Base-by-base conservation (phyloP, 2,113 vertebrate species). In the Candoia aspera region DNA sequence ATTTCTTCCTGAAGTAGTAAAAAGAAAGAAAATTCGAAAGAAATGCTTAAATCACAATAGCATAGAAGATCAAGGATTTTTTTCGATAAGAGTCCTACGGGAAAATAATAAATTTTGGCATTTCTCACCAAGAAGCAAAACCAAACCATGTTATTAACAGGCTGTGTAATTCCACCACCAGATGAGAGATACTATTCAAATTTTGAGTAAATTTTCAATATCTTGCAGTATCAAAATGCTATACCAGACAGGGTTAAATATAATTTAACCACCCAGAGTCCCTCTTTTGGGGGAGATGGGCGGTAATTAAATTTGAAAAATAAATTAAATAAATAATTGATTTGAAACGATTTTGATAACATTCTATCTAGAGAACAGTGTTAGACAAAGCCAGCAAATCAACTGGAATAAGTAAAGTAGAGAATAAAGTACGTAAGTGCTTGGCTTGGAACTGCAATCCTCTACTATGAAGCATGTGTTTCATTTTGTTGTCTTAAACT, bases 1-100 rank as follows among this genome's bases (percentile, higher is more conserved):
- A 97, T 91, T 93, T 97, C 95, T 97, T 97, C 97, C 98, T 99
- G 86, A 1, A 46, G 90, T 94, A 84, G 93, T 91, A 89, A 53
- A 84, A 87, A 42, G n/a, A n/a, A 79, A n/a, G 11, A 57, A 13
- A 62, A 84, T 11, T 90, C 19, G 0, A 85, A 87, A 4, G 84
- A 29, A 87, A 33, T 62, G 92, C 4, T 19, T 92, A 73, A 33
- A 62, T 29, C 84, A 60, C 21, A 92, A 2, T 83, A n/a, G 19
- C 57, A 12, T 6, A 15, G 29, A 64, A 0, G 73, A 24, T 15
- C 19, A 29, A 49, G 3, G 89, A 54, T 3, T 58, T 24, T 4
- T 90, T 53, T 93, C n/a, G 3, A 46, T n/a, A 60, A 10, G n/a
- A 85, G 1, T 21, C 58, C 8, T 84, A 29, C 17, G 33, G 33